These are phyloP conservation scores for Sabatieria punctata DNA, from an alignment of 2,888 invertebrate genomes.

Conservation along the genomic window DNA sequence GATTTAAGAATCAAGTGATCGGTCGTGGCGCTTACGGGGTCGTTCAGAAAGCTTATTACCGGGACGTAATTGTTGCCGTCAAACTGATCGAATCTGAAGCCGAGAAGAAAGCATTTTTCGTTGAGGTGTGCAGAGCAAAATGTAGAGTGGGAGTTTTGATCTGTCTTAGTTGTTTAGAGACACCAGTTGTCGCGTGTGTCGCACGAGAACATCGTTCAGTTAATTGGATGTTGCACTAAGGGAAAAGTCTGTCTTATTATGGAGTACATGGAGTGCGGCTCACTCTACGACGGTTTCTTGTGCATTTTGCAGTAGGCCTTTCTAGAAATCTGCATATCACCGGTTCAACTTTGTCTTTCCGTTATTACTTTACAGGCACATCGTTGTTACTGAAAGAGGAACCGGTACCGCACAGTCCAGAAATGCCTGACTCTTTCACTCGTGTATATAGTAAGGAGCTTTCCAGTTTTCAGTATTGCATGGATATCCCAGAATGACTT, in stretches of 20 bases:
- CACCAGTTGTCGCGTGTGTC: conserved; percentile 72
- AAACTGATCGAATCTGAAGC: conserved; percentile 78
- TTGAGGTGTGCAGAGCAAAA: conserved; percentile 46
- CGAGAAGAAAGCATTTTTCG: conserved; percentile 64
- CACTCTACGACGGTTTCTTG: conserved; percentile 76
- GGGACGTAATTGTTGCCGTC: conserved; percentile 67
- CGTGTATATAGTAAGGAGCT: background rate
- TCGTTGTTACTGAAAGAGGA: no score
- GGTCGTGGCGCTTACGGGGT: conserved; percentile 71
- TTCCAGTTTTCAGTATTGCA: background rate
- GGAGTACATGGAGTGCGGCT: conserved; percentile 97
- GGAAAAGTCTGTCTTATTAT: conserved; percentile 54
- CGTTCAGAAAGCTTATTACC: conserved; percentile 74
- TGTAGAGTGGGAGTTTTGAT: background rate
- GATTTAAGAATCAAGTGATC: no score
- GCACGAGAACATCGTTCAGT: conserved; percentile 77
- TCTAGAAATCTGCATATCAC: no score
- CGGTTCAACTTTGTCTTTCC: no score
- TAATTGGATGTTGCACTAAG: conserved; percentile 52
- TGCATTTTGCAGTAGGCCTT: no score
- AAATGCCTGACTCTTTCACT: no score
- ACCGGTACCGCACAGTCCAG: no score
- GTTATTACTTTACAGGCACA: no score
- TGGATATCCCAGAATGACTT: conserved; percentile 31
- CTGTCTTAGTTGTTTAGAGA: conserved; percentile 10